Conservation (phyloP, 2,888 invertebrate genomes). For the Byasa hedistus region DNA sequence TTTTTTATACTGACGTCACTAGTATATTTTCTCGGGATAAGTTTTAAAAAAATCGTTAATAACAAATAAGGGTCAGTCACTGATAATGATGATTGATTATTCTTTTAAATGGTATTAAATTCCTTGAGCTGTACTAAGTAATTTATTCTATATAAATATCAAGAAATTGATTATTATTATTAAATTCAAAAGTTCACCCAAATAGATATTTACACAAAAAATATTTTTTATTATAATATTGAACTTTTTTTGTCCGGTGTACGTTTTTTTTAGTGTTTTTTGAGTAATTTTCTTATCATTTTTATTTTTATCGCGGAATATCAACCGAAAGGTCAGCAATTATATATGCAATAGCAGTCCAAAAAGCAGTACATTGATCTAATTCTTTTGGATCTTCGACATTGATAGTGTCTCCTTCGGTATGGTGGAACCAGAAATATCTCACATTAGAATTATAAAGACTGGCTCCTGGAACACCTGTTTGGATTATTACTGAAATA, state of each 20-base stretch:
- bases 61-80: too few relatives aligned
- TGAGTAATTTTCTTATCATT: too few relatives aligned
- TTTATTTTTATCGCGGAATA: conserved; percentile 75
- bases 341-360: conserved; percentile 88
- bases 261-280: too few relatives aligned
- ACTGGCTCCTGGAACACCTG: conserved; percentile 86
- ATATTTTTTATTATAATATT: too few relatives aligned
- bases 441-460: conserved; percentile 84
- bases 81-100: too few relatives aligned
- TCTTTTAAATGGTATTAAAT: too few relatives aligned
- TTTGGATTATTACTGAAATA: conserved; percentile 80
- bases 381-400: conserved; percentile 84
- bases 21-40: too few relatives aligned
- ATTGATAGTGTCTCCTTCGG: conserved; percentile 88
- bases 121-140: too few relatives aligned
- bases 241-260: too few relatives aligned
- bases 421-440: conserved; percentile 89
- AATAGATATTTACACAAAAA: not conserved
- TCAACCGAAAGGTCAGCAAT: conserved; percentile 86
- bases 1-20: too few relatives aligned
- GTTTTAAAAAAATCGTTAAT: too few relatives aligned
- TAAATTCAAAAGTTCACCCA: not conserved
- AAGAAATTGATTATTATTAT: not conserved
- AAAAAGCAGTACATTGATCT: conserved; percentile 87
- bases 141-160: too few relatives aligned